A percentile compares a stretch with the other conserved stretches of the same genome.
phyloP scores from a whole-genome alignment of 2,888 invertebrate genomes.

The Spicauda simplicius region DNA sequence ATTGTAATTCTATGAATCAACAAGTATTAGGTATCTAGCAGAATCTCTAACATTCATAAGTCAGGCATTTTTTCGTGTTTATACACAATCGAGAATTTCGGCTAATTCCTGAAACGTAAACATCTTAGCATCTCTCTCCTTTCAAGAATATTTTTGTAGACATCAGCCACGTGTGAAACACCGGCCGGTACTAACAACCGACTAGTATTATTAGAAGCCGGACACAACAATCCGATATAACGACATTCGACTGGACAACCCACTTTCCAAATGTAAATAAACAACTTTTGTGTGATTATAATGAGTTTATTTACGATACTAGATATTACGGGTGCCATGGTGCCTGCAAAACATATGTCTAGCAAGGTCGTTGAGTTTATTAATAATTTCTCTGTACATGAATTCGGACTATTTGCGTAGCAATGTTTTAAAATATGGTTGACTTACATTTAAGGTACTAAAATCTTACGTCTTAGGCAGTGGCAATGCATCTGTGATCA shows the following conservation, averaged over 20 bases:
- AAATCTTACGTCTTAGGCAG: too few relatives aligned
- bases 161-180: neutral
- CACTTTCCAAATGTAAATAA: slow-evolving; percentile 1
- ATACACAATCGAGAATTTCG: slow-evolving; percentile 1
- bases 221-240: slow-evolving; percentile 3
- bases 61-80: neutral
- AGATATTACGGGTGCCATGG: neutral
- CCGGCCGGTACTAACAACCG: slow-evolving; percentile 1
- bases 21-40: too few relatives aligned
- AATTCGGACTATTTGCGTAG: too few relatives aligned
- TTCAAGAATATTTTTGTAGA: neutral
- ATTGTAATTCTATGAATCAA: too few relatives aligned
- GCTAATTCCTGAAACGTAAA: neutral
- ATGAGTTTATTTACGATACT: neutral
- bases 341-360: neutral
- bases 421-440: too few relatives aligned
- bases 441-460: too few relatives aligned
- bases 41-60: neutral
- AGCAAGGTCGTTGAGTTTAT: neutral
- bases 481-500: too few relatives aligned
- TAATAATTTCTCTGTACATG: too few relatives aligned
- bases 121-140: neutral
- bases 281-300: slow-evolving; percentile 2
- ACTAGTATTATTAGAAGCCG: slow-evolving; percentile 14
- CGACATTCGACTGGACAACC: slow-evolving; percentile 4